These are phyloP conservation scores for Parasteatoda lunata DNA, from an alignment of 2,888 invertebrate species.

Conservation along the genomic window DNA sequence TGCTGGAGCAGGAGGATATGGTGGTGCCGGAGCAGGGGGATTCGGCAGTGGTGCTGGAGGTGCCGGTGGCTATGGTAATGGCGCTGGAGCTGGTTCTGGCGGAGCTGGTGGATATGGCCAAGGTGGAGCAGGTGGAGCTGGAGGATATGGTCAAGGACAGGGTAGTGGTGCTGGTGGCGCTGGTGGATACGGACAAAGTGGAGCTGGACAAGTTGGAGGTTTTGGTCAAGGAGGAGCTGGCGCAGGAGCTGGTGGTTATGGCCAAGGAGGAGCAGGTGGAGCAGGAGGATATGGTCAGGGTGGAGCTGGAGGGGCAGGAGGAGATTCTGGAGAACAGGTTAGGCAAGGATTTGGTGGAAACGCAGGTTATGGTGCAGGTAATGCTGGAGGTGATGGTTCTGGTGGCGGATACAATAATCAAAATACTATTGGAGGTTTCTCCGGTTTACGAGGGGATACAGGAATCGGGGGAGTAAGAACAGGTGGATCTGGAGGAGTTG, in stretches of 20 bases:
- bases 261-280: constrained; percentile 16
- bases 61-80: neutral
- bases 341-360: constrained; percentile 53
- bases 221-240: constrained; percentile 25
- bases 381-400: constrained; percentile 50
- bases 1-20: constrained; percentile 16
- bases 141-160: constrained; percentile 82
- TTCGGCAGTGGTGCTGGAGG: constrained; percentile 10
- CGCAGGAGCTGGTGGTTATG: constrained; percentile 8
- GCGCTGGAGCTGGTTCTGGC: constrained; percentile 38
- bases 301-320: constrained; percentile 19
- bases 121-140: constrained; percentile 80
- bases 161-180: constrained; percentile 75
- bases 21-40: neutral
- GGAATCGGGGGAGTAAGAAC: constrained; percentile 45
- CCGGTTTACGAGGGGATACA: constrained; percentile 38
- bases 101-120: constrained; percentile 72
- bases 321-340: constrained; percentile 39
- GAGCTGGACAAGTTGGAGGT: constrained; percentile 41
- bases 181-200: constrained; percentile 44
- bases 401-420: constrained; percentile 48
- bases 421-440: constrained; percentile 43
- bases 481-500: constrained; percentile 54
- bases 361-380: constrained; percentile 51
- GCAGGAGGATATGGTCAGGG: constrained; percentile 36